Evolutionary conservation across 2,113 vertebrate species (phyloP), one percentile per base, ranked within the genome.

Genomic region (Corythornis cristatus): DNA sequence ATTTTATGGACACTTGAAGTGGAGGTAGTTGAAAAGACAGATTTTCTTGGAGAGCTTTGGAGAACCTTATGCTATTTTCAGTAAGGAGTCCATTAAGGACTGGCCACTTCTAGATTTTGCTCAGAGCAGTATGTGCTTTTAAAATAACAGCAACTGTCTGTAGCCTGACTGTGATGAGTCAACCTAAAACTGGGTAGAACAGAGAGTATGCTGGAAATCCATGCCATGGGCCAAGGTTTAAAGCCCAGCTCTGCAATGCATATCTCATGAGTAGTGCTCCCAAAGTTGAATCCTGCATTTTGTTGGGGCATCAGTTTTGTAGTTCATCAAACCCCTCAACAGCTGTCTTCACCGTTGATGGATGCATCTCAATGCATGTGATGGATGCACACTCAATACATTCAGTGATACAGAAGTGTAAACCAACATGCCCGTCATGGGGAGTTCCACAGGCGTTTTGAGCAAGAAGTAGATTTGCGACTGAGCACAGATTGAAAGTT

Each of bases 381-480:
- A 37, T 37, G 37, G 37, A 71, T 23, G 16, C 23, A 33, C 16
- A 25, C 33, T 54, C 20, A 15, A 9, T 28, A 26, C 31, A 8
- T 67, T 70, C 19, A 50, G 7, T 17, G n/a, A 9, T 31, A 31
- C 1, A 78, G 15, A 33, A 48, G 21, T 21, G 35, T 70, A 53
- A 84, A 76, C 40, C 19, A 45, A 50, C 0, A 1, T 29, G 17
- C 13, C 37, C 57, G 7, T 51, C 53, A 31, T 0, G 2, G 22
- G 22, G 66, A 72, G 48, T 42, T 79, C 51, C 57, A 68, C 15
- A 31, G 0, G 0, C 48, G 33, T 23, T 35, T 80, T 76, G 74
- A 86, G 35, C 28, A 68, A 83, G 45, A 1, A 1, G 42, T 50
- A 51, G 37, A 73, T 88, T 89, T 85, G 42, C 46, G 17, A 48